phyloP scores from a whole-genome alignment of 2,888 invertebrate species.

The Stenolophus ochropezus region DNA sequence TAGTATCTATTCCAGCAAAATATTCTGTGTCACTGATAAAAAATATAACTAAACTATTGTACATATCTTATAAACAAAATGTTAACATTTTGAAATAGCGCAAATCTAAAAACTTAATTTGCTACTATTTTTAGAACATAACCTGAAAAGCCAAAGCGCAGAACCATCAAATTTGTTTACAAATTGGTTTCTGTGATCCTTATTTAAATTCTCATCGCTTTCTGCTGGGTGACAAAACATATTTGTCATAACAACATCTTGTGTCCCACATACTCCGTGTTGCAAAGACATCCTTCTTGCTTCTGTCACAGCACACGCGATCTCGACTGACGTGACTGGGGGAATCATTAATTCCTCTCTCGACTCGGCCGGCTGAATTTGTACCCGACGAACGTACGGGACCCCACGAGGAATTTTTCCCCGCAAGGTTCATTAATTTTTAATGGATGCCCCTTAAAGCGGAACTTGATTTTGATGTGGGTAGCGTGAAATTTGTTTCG shows the following conservation, averaged over 20 bases:
- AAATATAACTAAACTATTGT: too few relatives aligned
- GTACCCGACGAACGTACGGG: conserved; percentile 21
- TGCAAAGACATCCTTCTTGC: conserved; percentile 2
- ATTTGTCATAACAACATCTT: background rate
- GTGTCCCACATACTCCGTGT: background rate
- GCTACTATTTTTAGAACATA: too few relatives aligned
- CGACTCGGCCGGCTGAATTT: conserved; percentile 21
- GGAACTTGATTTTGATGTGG: conserved; percentile 45
- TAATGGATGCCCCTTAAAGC: conserved; percentile 48
- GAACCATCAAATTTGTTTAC: background rate
- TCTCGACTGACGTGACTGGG: background rate
- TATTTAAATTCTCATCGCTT: background rate
- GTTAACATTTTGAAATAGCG: too few relatives aligned
- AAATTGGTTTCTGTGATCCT: background rate
- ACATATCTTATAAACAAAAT: too few relatives aligned
- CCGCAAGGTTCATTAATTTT: conserved; percentile 52
- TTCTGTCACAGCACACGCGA: background rate
- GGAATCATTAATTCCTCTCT: conserved; percentile 44
- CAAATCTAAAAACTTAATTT: too few relatives aligned
- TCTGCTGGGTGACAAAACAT: background rate
- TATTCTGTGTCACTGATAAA: too few relatives aligned
- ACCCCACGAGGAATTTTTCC: conserved; percentile 42
- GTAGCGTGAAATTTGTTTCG: conserved; percentile 49
- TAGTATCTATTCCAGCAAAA: too few relatives aligned
- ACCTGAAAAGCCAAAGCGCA: background rate